phyloP scores from a whole-genome alignment of 1,140 invertebrate genomes.

The Drosophila persimilis region DNA sequence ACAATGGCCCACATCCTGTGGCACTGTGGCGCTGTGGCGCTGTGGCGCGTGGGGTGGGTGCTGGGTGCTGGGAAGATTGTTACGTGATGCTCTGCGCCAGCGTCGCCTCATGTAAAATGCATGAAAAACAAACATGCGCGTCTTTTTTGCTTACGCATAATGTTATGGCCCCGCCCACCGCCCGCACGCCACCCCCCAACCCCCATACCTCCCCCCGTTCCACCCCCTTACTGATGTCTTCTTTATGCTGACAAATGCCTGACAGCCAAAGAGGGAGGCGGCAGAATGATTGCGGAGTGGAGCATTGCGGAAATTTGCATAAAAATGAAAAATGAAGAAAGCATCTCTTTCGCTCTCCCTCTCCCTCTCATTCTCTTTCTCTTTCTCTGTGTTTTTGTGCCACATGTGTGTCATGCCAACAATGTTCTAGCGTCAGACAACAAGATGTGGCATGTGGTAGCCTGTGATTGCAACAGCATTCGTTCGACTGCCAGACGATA shows the following conservation, averaged over 20 bases:
- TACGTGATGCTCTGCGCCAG: constrained; percentile 18
- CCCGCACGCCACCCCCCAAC: neutral
- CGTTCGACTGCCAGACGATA: too few species aligned
- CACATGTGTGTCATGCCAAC: constrained; percentile 39
- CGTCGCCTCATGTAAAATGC: constrained; percentile 62
- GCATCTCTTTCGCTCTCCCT: neutral
- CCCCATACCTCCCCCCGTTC: neutral
- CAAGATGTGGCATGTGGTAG: too few species aligned
- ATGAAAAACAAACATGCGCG: constrained; percentile 63
- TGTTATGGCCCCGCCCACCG: constrained; percentile 14
- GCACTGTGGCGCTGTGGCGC: neutral
- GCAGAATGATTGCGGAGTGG: constrained; percentile 2
- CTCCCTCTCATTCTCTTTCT: neutral
- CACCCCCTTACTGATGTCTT: constrained; percentile 30
- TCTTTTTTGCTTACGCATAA: constrained; percentile 68
- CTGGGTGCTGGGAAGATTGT: neutral
- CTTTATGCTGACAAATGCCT: constrained; percentile 68
- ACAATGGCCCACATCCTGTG: constrained; percentile 5
- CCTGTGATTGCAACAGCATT: too few species aligned
- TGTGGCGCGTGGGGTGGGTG: neutral
- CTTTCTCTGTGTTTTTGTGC: constrained; percentile 17
- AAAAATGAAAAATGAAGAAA: constrained; percentile 59
- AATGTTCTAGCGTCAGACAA: too few species aligned
- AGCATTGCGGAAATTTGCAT: constrained; percentile 66
- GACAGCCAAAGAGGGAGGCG: constrained; percentile 6